Percentiles rank a stretch among this genome's conserved stretches.
Evolutionary conservation across 2,797 vertebrate genomes (phyloP).

Genomic region (Acanthurus lineatus): DNA sequence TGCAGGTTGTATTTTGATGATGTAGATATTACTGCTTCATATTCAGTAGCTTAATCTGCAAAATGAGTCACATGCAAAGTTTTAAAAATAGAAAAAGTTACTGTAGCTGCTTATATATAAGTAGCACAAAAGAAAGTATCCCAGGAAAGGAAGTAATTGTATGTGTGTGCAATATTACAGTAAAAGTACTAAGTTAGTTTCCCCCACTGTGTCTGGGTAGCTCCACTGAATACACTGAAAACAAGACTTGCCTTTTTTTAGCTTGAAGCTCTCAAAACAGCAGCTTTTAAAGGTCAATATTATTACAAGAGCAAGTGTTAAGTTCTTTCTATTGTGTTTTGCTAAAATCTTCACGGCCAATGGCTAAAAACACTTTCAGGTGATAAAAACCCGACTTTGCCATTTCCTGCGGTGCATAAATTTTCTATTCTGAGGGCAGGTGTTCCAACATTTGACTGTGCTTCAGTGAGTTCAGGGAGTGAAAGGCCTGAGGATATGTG

Average conservation of each 20-base stretch:
- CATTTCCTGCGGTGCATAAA: slow-evolving; percentile 43
- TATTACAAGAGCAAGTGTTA: not conserved
- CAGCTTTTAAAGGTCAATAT: slow-evolving; percentile 4
- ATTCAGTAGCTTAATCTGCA: too few species aligned
- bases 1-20: not conserved
- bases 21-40: not conserved
- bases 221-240: too few species aligned
- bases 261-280: not conserved
- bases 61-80: too few species aligned
- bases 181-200: not conserved
- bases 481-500: slow-evolving; percentile 60
- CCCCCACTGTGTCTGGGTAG: not conserved
- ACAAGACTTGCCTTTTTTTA: too few species aligned
- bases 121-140: not conserved
- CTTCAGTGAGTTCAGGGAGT: slow-evolving; percentile 53
- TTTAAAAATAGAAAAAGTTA: too few species aligned
- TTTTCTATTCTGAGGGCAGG: slow-evolving; percentile 51
- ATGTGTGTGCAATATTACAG: not conserved
- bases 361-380: slow-evolving; percentile 16
- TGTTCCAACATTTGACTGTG: slow-evolving; percentile 50
- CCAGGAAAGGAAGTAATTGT: not conserved
- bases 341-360: slow-evolving; percentile 36
- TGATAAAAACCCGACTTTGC: slow-evolving; percentile 27
- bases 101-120: too few species aligned
- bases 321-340: slow-evolving; percentile 29